These are phyloP conservation scores for Dorcus parallelipipedus DNA, from an alignment of 2,888 invertebrate species.

Conservation along the genomic window DNA sequence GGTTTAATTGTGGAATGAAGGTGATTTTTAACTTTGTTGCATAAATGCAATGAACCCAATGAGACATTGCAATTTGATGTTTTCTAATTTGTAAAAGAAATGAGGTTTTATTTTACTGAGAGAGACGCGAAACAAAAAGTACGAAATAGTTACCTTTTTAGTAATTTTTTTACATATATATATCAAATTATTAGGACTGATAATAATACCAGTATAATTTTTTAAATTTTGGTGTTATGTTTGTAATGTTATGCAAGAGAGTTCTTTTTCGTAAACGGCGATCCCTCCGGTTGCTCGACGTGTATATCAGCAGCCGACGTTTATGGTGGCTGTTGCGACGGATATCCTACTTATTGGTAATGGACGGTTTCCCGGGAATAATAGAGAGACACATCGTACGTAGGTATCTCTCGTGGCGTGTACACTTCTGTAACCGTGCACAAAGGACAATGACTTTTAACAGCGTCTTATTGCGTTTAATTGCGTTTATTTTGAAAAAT, in stretches of 20 bases:
- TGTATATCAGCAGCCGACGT: slow-evolving; percentile 23
- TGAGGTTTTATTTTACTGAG: too few species aligned
- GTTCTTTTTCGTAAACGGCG: slow-evolving; percentile 21
- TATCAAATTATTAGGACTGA: too few species aligned
- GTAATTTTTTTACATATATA: too few species aligned
- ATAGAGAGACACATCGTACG: slow-evolving; percentile 25
- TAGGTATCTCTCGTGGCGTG: slow-evolving; percentile 23
- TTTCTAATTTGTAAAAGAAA: too few species aligned
- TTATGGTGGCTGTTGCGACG: slow-evolving; percentile 28
- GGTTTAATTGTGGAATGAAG: too few species aligned
- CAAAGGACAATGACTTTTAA: slow-evolving; percentile 17
- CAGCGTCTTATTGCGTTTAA: slow-evolving; percentile 8
- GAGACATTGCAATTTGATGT: too few species aligned
- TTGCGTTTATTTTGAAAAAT: slow-evolving; percentile 2
- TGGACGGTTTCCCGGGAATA: slow-evolving; percentile 35
- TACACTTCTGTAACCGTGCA: slow-evolving; percentile 14
- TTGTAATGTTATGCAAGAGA: background rate
- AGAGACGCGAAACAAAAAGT: too few species aligned
- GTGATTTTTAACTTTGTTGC: too few species aligned
- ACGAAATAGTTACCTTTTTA: too few species aligned
- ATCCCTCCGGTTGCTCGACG: slow-evolving; percentile 18
- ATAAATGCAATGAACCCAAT: too few species aligned
- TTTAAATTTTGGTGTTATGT: too few species aligned
- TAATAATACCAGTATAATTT: too few species aligned
- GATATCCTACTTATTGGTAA: slow-evolving; percentile 36